Evolutionary conservation across 2,113 vertebrate species (phyloP), one percentile per base, ranked within the genome.

Genomic region (Syrmaticus mikado): DNA sequence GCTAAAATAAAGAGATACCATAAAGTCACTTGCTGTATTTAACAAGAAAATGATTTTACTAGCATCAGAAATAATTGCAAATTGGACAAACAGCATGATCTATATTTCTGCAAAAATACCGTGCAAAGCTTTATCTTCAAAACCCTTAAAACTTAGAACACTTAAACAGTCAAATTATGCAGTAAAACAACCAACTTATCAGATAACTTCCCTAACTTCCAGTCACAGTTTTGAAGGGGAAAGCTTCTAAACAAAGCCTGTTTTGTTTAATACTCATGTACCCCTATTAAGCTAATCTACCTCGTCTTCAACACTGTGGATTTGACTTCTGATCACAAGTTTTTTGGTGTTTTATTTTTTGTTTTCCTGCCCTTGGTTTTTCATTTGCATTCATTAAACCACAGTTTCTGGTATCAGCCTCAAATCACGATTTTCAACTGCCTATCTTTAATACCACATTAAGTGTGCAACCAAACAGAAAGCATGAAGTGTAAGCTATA

Each of bases 1-100:
- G 96, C 99, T 99, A 94, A 67, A 94, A 93, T 1, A 62, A 58
- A 55, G 70, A 76, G 4, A 11, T 10, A 32, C 90, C 64, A 92
- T 43, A 28, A 87, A 67, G 16, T 48, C 45, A 55, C 38, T 62
- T 27, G 16, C 3, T 64, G 1, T 83, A 72, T 68, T 46, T 72
- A 82, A 70, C 6, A 89, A 55, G 21, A 87, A 48, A 2, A 27
- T 43, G n/a, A 58, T 28, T 38, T 66, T 32, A 34, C 6, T 41
- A 67, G 22, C 32, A 34, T 15, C 17, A 57, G 6, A 43, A 16
- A 55, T 8, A 3, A 68, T 45, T 65, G 32, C 19, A 57, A 45
- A 13, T 41, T 20, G 72, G 25, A 70, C 40, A 62, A 65, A 65
- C 5, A 41, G 13, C 7, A n/a, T 4, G 3, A 10, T 91, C 57